Evolutionary conservation across 2,113 vertebrate genomes (phyloP), one percentile per base, ranked within the genome.

Genomic region (Mohoua ochrocephala): DNA sequence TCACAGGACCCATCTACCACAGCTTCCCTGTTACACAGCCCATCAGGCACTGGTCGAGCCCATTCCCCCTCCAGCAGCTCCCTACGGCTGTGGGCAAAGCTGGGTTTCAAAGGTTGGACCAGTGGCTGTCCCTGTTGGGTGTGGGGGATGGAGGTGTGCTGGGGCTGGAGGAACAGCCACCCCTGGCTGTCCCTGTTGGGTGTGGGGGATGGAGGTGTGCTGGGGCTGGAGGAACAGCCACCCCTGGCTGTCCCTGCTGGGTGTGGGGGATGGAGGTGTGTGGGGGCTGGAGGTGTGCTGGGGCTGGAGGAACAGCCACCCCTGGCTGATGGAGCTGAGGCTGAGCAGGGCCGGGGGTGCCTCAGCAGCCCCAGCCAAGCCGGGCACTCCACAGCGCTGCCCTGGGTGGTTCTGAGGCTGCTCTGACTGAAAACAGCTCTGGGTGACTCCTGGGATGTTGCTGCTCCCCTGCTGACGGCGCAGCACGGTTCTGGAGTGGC

Each of bases 161-260:
- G 49, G 39, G 13, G 37, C 47, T 45, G 74, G 50, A 5, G 74
- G 2, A 21, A 13, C 65, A 8, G 44, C 42, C 28, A 0, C 59
- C n/a, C 16, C 70, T 8, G 65, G 49, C 65, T 50, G 44, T n/a
- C n/a, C n/a, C n/a, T n/a, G n/a, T n/a, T n/a, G n/a, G n/a, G 39
- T 9, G 2, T 44, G 28, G 44, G 39, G 14, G 28, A 15, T n/a
- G n/a, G n/a, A n/a, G n/a, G 5, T 1, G 11, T 1, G 2, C 2
- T 9, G 49, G 39, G 13, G 37, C 47, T 44, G 73, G 49, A 6
- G 73, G 2, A 23, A 15, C 64, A 8, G 44, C 42, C 27, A 0
- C 59, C 31, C 16, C 70, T 2, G 39, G 1, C 26, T 9, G 21
- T 33, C 37, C 65, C 37, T 20, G 2, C 7, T 4, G 22, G 50